Conservation (phyloP, 2,888 invertebrate species). For the Actias luna region DNA sequence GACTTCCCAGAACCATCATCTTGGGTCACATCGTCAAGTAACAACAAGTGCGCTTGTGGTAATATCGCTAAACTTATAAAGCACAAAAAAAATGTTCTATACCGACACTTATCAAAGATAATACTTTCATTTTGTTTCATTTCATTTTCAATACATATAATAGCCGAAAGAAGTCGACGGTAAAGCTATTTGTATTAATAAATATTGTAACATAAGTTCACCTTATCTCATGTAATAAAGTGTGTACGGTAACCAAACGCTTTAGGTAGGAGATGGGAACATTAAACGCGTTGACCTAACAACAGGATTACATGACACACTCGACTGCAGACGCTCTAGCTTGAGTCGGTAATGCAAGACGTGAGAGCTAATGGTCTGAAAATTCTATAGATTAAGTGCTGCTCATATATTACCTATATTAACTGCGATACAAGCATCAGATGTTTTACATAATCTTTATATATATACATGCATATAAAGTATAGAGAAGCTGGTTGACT, state of each 20-base stretch:
- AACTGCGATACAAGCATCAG: neutral
- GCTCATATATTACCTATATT: neutral
- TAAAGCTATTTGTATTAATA: neutral
- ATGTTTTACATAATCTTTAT: no score
- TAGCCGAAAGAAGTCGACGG: neutral
- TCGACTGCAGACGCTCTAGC: neutral
- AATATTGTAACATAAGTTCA: neutral
- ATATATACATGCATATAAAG: no score
- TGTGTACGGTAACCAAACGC: neutral
- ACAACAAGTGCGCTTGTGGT: no score
- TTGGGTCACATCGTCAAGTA: no score
- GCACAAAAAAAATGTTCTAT: no score
- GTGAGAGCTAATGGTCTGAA: neutral
- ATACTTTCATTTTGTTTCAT: no score
- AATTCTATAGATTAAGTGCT: neutral
- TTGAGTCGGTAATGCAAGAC: neutral
- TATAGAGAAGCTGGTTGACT: no score
- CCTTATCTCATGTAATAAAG: neutral
- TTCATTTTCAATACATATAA: no score
- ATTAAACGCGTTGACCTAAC: slow-evolving; percentile 2
- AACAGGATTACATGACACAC: neutral
- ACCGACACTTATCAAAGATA: no score
- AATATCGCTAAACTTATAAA: no score
- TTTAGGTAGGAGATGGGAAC: neutral
- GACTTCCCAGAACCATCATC: no score